A percentile compares a stretch with the other conserved stretches of the same genome.
Conservation (phyloP, 1,140 invertebrate species). For the Brachionus plicatilis region DNA sequence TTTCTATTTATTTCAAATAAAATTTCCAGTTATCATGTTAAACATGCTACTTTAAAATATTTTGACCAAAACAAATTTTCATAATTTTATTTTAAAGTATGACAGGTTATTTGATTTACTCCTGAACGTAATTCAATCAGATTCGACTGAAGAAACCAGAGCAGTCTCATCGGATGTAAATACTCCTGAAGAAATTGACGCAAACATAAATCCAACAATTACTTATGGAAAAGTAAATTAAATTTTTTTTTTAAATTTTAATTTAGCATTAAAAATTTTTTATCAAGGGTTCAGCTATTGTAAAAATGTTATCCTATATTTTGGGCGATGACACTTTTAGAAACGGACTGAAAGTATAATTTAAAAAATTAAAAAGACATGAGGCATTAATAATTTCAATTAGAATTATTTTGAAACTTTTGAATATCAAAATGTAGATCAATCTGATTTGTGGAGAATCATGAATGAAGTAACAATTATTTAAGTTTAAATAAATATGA, state of each 20-base stretch:
- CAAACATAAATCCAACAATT: constrained; percentile 12
- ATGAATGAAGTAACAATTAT: background rate
- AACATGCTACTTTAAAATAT: too few relatives aligned
- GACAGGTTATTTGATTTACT: constrained; percentile 21
- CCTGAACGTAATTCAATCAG: constrained; percentile 22
- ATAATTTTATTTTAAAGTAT: constrained; percentile 6
- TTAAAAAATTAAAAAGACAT: too few relatives aligned
- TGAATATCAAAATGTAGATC: constrained; percentile 28
- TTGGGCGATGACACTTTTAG: constrained; percentile 77
- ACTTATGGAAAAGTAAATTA: constrained; percentile 26
- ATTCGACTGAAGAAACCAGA: constrained; percentile 12
- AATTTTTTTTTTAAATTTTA: too few relatives aligned
- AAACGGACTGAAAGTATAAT: constrained; percentile 60
- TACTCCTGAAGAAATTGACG: constrained; percentile 33
- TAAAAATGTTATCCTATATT: constrained; percentile 89
- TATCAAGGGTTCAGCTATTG: constrained; percentile 75
- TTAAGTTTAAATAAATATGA: background rate
- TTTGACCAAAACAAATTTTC: background rate
- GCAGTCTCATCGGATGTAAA: constrained; percentile 18
- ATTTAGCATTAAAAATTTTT: too few relatives aligned
- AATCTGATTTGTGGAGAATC: constrained; percentile 13
- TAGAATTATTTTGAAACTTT: constrained; percentile 42
- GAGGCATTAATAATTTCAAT: too few relatives aligned
- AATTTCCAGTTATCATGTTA: too few relatives aligned
- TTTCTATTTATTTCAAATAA: too few relatives aligned